These are phyloP conservation scores for Leptonema lineaticorne DNA, from an alignment of 1,140 invertebrate species.

Conservation along the genomic window DNA sequence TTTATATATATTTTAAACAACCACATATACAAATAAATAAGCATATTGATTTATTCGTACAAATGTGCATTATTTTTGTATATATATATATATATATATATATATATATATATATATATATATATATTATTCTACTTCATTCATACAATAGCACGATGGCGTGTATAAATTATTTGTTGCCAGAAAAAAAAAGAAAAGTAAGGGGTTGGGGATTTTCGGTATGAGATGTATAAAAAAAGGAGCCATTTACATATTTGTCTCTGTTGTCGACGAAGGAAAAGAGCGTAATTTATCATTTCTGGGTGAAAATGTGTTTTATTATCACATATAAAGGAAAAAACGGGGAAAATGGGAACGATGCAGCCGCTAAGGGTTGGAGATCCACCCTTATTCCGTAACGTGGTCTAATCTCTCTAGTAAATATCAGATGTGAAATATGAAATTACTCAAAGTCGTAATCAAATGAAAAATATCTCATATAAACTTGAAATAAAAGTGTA, in stretches of 20 bases:
- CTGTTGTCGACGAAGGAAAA: conserved; percentile 18
- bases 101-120: neutral
- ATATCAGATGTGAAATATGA: conserved; percentile 14
- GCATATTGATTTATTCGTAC: neutral
- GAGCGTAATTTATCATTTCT: conserved; percentile 27
- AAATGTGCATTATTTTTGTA: neutral
- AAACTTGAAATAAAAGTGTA: neutral
- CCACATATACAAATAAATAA: neutral
- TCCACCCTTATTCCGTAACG: neutral
- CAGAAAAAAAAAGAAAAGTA: neutral
- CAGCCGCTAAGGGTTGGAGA: neutral
- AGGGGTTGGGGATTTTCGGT: neutral
- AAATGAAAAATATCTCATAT: neutral
- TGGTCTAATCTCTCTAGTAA: neutral
- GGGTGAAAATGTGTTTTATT: conserved; percentile 29
- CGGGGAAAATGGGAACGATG: neutral
- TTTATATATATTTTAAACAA: no score
- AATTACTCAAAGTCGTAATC: conserved; percentile 1
- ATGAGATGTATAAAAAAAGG: conserved; percentile 14
- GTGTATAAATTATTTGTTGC: conserved; percentile 15
- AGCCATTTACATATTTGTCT: conserved; percentile 30
- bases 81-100: neutral
- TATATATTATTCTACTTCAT: neutral
- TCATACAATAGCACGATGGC: neutral
- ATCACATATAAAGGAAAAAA: neutral